Evolutionary conservation across 2,797 vertebrate genomes (phyloP).

Genomic region (Tragopan temminckii): DNA sequence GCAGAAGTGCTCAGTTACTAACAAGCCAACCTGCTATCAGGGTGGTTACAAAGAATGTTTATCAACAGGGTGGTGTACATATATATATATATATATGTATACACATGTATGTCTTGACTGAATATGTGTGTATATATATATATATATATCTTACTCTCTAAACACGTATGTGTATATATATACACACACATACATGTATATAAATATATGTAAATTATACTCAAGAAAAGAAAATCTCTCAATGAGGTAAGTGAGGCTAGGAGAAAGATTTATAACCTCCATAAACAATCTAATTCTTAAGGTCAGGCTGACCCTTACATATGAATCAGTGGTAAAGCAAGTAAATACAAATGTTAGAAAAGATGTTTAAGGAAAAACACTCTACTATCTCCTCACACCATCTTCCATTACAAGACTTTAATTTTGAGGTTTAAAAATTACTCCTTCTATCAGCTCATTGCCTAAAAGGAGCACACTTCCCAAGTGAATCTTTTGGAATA

Average conservation of each 20-base stretch:
- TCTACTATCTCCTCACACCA: not conserved
- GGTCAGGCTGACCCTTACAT: conserved; percentile 6
- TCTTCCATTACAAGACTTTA: not conserved
- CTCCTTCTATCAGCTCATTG: not conserved
- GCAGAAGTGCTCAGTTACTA: conserved; percentile 6
- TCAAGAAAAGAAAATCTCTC: not conserved
- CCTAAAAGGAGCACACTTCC: not conserved
- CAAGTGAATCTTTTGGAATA: not conserved
- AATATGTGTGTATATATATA: conserved; percentile 21
- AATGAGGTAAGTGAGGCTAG: not conserved
- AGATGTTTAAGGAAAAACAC: not conserved
- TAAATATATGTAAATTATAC: not conserved
- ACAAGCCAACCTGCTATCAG: not conserved
- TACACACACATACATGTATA: not conserved
- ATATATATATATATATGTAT: not conserved
- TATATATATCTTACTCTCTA: not conserved
- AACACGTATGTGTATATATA: not conserved
- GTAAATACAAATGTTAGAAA: not conserved
- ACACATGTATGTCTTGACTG: not conserved
- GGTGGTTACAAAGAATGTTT: conserved; percentile 55
- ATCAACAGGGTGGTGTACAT: not conserved
- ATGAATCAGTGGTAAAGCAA: not conserved
- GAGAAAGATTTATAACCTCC: not conserved
- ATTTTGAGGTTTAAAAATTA: not conserved
- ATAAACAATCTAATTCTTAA: not conserved